Conservation (phyloP, 2,888 invertebrate species). For the Drosophila villosipedis region DNA sequence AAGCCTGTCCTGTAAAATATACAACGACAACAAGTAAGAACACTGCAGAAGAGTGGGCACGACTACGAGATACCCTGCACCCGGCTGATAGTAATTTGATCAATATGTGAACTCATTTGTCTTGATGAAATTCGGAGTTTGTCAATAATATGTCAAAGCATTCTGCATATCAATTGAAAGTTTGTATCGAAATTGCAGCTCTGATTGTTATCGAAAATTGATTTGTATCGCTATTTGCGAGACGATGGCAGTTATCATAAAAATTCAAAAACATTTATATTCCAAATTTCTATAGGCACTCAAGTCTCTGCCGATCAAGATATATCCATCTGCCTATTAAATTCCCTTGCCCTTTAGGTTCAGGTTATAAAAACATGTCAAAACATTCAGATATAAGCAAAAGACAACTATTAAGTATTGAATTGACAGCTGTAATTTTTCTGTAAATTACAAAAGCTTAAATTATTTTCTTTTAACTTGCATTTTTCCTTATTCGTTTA, state of each 20-base stretch:
- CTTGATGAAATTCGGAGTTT: neutral
- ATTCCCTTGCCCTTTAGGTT: neutral
- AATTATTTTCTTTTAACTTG: neutral
- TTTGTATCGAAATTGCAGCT: neutral
- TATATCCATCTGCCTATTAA: neutral
- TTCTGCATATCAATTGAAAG: neutral
- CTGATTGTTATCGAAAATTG: neutral
- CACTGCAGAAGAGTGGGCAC: neutral
- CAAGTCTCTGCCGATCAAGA: neutral
- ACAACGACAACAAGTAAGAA: neutral
- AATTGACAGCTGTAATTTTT: neutral
- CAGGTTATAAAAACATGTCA: neutral
- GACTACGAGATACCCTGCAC: neutral
- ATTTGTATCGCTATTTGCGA: neutral
- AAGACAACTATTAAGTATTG: neutral
- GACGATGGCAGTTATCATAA: neutral
- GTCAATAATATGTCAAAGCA: neutral
- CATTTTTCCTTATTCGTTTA: neutral
- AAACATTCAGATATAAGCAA: neutral
- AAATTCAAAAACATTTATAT: too few relatives aligned
- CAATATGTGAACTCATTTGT: neutral
- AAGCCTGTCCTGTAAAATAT: conserved; percentile 13
- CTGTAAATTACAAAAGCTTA: neutral
- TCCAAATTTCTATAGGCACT: too few relatives aligned
- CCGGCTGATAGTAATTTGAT: neutral